Percentiles rank a stretch among this genome's conserved stretches.
phyloP scores from a whole-genome alignment of 2,888 invertebrate species.

The Lagria hirta region DNA sequence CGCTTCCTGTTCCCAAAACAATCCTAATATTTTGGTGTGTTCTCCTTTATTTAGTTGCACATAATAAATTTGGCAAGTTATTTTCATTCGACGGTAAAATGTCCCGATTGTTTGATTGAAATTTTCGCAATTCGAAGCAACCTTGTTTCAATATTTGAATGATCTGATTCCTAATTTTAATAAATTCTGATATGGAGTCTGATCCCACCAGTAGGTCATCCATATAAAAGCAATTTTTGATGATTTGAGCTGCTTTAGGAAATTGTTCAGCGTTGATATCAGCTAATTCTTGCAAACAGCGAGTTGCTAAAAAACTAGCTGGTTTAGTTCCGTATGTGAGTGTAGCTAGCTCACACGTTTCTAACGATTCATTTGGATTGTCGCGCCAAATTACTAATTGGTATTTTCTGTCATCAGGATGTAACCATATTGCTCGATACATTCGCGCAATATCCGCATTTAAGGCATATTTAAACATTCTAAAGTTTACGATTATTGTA shows the following conservation, averaged over 20 bases:
- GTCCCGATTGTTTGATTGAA: constrained; percentile 7
- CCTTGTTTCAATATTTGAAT: constrained; percentile 3
- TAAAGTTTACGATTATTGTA: constrained; percentile 7
- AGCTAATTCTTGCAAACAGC: constrained; percentile 32
- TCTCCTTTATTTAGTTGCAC: constrained; percentile 7
- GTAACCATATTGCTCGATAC: constrained; percentile 39
- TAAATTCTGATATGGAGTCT: constrained; percentile 7
- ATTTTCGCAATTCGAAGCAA: constrained; percentile 17
- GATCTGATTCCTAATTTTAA: constrained; percentile 5
- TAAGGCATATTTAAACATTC: constrained; percentile 33
- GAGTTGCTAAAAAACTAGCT: constrained; percentile 34
- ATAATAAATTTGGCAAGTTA: background rate
- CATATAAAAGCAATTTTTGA: constrained; percentile 24
- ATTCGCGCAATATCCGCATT: constrained; percentile 41
- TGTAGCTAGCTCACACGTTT: constrained; percentile 29
- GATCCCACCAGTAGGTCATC: constrained; percentile 26
- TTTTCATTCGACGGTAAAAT: background rate
- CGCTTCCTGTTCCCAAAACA: constrained; percentile 4
- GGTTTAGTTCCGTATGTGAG: constrained; percentile 34
- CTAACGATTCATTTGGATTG: constrained; percentile 20
- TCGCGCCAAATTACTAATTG: constrained; percentile 38
- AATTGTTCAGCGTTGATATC: constrained; percentile 25
- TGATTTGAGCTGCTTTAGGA: constrained; percentile 1
- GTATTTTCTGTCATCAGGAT: constrained; percentile 30
- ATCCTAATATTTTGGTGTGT: constrained; percentile 4